Conservation (phyloP, 2,888 invertebrate genomes). For the Oegoconia quadripuncta region DNA sequence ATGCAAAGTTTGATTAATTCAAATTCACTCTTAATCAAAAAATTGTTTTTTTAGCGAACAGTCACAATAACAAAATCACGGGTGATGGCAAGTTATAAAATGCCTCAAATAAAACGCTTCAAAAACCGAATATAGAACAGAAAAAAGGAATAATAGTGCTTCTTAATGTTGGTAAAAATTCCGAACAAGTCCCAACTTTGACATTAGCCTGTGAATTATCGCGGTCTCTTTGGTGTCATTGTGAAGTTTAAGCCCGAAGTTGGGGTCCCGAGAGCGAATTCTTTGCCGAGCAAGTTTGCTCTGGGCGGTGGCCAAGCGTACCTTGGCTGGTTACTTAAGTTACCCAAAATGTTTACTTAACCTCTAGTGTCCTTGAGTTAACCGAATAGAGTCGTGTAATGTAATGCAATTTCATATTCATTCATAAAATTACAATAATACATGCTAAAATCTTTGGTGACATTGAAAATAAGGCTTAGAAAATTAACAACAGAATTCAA, state of each 20-base stretch:
- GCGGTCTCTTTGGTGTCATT: conserved; percentile 72
- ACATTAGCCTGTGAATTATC: conserved; percentile 74
- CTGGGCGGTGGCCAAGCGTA: conserved; percentile 42
- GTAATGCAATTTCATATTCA: no score
- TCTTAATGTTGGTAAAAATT: conserved; percentile 62
- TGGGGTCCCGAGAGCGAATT: conserved; percentile 47
- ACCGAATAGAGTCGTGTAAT: no score
- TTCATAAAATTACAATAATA: no score
- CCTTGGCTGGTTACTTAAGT: conserved; percentile 31
- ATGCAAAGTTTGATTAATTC: no score
- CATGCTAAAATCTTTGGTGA: no score
- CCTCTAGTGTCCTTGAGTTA: not conserved
- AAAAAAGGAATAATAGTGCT: conserved; percentile 52
- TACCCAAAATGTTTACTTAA: conserved; percentile 36
- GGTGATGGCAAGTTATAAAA: no score
- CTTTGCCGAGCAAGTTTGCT: conserved; percentile 35
- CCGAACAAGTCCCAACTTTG: conserved; percentile 69
- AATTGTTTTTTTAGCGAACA: no score
- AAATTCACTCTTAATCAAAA: no score
- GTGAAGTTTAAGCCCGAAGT: conserved; percentile 59
- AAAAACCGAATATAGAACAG: conserved; percentile 39
- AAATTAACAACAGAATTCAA: no score
- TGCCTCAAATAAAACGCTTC: conserved; percentile 33
- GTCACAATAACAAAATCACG: no score
- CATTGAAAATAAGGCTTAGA: no score